A percentile compares a stretch with the other conserved stretches of the same genome.
Evolutionary conservation across 2,113 vertebrate species (phyloP).

Genomic region (Odocoileus virginianus): DNA sequence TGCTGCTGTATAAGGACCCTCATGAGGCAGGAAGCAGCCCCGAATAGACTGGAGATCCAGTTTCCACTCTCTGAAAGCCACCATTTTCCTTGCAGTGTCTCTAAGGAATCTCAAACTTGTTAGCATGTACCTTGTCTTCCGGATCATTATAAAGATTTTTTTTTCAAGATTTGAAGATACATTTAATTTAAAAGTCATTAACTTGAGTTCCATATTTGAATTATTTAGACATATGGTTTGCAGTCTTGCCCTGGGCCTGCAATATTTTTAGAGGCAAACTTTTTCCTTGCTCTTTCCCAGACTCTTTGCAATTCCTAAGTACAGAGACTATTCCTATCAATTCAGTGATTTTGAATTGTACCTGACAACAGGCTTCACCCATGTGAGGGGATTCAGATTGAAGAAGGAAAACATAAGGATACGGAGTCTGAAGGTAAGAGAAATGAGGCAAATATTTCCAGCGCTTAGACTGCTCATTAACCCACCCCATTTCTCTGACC

Average conservation of each 20-base stretch:
- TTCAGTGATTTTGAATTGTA: not conserved
- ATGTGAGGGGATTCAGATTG: not conserved
- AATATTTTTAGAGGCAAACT: not conserved
- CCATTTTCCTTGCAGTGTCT: not conserved
- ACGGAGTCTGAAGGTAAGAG: not conserved
- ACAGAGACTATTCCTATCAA: not conserved
- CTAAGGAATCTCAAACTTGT: not conserved
- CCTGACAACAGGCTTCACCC: not conserved
- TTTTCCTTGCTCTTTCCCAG: not conserved
- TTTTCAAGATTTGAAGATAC: not conserved
- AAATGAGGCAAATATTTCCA: not conserved
- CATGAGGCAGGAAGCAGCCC: not conserved
- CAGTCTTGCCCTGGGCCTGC: not conserved
- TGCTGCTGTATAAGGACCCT: not conserved
- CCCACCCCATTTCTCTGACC: not conserved
- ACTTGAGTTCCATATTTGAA: not conserved
- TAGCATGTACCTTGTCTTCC: not conserved
- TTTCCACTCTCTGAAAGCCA: not conserved
- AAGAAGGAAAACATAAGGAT: not conserved
- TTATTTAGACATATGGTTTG: not conserved
- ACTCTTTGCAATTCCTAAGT: not conserved
- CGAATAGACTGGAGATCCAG: not conserved
- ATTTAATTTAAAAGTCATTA: not conserved
- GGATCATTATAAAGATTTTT: not conserved
- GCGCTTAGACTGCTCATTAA: not conserved